Evolutionary conservation across 2,888 invertebrate species (phyloP), one percentile per base, ranked within the genome.

Genomic region (Brachypterus glaber): DNA sequence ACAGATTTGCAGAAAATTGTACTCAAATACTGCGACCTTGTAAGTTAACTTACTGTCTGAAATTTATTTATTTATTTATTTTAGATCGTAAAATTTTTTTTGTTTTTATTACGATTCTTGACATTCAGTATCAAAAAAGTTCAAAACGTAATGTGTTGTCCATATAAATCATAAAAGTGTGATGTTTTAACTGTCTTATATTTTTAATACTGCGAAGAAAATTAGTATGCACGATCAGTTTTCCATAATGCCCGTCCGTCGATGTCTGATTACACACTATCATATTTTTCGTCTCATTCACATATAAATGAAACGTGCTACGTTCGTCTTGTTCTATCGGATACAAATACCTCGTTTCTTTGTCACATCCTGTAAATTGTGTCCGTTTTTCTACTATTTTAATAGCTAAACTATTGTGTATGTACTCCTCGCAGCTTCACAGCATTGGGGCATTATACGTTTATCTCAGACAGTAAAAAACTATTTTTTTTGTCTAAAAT

Each of bases 261-360:
- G 62, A 60, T 62, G 62, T 60, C 61, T 61, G 63, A 63, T 64
- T 63, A 63, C 62, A 63, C 59, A 63, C 63, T 63, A 62, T 64
- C 63, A 64, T 64, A 63, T 61, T 63, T 63, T 62, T 61, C 54
- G 54, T 64, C 61, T 57, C 55, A 48, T 47, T 63, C 49, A 44
- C 45, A 37, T 40, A 46, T 49, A 45, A 40, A 47, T 44, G 47
- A 38, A 37, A 34, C 41, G 38, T 38, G 38, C 39, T 38, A 29
- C 42, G 43, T 45, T 43, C 46, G 43, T 57, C 57, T 50, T 54
- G 47, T 51, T 62, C 58, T 59, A 63, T 63, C 63, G 64, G 65
- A 65, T 63, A 63, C 60, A 63, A 61, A 60, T 62, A 59, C 53
- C 58, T 58, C 53, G 54, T 54, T 59, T 61, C 62, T 62, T 62